phyloP scores from a whole-genome alignment of 92 coral and sea anemone genomes.

The Plumapathes pennacea region DNA sequence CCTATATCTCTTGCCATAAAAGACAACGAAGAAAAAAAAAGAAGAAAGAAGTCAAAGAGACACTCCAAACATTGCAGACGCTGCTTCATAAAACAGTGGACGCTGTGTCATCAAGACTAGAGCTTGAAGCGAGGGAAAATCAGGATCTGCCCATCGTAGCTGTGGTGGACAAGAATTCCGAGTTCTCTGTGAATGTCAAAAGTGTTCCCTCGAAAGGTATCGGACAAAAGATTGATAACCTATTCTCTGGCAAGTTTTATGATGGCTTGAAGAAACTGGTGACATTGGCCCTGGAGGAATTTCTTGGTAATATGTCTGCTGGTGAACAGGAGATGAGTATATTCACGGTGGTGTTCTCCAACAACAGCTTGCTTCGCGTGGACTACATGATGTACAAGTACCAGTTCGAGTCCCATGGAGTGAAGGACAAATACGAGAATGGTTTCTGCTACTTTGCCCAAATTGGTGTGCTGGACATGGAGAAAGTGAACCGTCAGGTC shows the following conservation, averaged over 20 bases:
- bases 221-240: background rate
- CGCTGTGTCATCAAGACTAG: constrained; percentile 35
- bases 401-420: constrained; percentile 13
- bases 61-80: no score
- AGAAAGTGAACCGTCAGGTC: constrained; percentile 33
- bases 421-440: constrained; percentile 10
- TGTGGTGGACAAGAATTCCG: constrained; percentile 24
- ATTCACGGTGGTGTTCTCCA: constrained; percentile 35
- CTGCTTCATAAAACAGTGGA: no score
- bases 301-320: constrained; percentile 37
- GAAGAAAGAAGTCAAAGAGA: no score
- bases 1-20: no score
- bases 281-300: constrained; percentile 4
- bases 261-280: constrained; percentile 12
- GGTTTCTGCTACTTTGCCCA: constrained; percentile 27
- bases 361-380: constrained; percentile 32
- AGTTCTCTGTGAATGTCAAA: constrained; percentile 22
- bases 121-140: constrained; percentile 33
- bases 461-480: constrained; percentile 36
- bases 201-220: constrained; percentile 9
- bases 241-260: constrained; percentile 19
- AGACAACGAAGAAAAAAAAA: no score
- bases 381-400: constrained; percentile 48
- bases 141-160: constrained; percentile 35
- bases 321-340: constrained; percentile 18